Evolutionary conservation across 2,888 invertebrate species (phyloP).

Genomic region (Ischnura elegans): DNA sequence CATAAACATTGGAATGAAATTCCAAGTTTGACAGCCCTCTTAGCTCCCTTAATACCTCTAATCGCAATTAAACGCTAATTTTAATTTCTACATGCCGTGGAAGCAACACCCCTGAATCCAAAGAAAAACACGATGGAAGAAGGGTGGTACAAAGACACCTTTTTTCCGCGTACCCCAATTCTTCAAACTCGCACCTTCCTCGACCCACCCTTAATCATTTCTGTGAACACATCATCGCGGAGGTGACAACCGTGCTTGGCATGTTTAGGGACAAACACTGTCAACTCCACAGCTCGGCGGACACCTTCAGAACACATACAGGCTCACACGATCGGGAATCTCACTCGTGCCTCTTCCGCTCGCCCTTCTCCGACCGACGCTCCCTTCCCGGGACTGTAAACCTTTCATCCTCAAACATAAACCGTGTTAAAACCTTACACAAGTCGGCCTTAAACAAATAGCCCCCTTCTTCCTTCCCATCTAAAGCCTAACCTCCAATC

Average conservation of each 20-base stretch:
- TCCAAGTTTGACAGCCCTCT: neutral
- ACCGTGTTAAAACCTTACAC: constrained; percentile 62
- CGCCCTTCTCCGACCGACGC: neutral
- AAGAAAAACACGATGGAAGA: neutral
- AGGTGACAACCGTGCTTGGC: constrained; percentile 48
- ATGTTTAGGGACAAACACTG: constrained; percentile 60
- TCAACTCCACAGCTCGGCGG: constrained; percentile 49
- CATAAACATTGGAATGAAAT: neutral
- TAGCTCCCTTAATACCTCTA: neutral
- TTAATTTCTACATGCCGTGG: neutral
- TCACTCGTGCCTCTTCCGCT: constrained; percentile 2
- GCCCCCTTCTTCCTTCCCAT: constrained; percentile 19
- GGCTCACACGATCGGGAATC: constrained; percentile 47
- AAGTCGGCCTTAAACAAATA: constrained; percentile 55
- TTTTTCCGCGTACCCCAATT: constrained; percentile 37
- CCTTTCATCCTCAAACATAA: constrained; percentile 53
- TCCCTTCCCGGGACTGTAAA: constrained; percentile 52
- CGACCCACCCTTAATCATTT: constrained; percentile 1
- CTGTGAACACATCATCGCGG: constrained; percentile 11
- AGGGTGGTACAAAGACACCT: neutral
- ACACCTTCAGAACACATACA: constrained; percentile 49
- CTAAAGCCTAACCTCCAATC: neutral
- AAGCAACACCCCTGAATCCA: neutral
- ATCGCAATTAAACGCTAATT: neutral
- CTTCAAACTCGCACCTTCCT: constrained; percentile 51